phyloP scores from a whole-genome alignment of 2,113 vertebrate genomes.

The Sorex fumeus region DNA sequence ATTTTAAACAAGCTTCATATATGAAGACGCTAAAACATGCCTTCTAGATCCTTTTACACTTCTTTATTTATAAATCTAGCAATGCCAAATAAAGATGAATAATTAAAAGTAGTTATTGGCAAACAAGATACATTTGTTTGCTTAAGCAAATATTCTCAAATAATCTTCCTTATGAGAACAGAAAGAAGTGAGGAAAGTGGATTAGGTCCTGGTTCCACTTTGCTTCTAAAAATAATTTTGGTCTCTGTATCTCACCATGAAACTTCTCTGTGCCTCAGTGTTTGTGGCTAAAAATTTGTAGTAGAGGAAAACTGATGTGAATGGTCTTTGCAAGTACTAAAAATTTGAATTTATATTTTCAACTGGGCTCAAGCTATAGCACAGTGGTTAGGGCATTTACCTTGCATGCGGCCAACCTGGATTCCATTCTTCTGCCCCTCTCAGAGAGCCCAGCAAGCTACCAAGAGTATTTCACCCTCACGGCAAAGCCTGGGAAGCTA shows the following conservation, averaged over 20 bases:
- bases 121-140: neutral
- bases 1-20: conserved; percentile 59
- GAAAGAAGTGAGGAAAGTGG: neutral
- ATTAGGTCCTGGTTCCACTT: neutral
- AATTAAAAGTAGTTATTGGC: neutral
- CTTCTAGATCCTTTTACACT: neutral
- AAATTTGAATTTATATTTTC: neutral
- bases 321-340: neutral
- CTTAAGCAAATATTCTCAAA: neutral
- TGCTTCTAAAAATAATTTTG: neutral
- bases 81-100: neutral
- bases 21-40: neutral
- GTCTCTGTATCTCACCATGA: neutral
- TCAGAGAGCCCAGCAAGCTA: no score
- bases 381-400: no score
- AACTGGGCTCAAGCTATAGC: no score
- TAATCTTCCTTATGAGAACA: neutral
- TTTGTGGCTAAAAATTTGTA: neutral
- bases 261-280: neutral
- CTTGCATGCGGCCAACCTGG: no score
- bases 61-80: neutral
- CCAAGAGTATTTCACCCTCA: no score
- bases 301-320: neutral
- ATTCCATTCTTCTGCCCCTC: no score
- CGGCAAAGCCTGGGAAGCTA: no score